Evolutionary conservation across 2,113 vertebrate genomes (phyloP), one percentile per base, ranked within the genome.

Genomic region (Elaphurus davidianus): DNA sequence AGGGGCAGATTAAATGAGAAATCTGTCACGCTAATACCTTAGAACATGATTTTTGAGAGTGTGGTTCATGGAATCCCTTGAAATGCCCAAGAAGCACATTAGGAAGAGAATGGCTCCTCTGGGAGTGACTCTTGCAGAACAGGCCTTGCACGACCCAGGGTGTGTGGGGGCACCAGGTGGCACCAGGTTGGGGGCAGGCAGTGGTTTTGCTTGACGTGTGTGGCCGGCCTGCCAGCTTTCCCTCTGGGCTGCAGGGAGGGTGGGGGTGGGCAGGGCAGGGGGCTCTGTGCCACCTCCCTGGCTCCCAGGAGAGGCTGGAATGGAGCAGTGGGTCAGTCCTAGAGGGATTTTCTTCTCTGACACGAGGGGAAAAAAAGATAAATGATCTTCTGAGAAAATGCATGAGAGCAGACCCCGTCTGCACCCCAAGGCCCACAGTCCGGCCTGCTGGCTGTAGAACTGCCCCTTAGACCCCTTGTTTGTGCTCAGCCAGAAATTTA

Each of bases 201-300:
- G 54, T 0, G 6, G 17, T 43, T 27, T 17, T 3, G 89, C 64
- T 52, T 4, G 36, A 76, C 15, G 0, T 16, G 23, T 54, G 82
- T 2, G 57, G 81, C 25, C 3, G 7, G 9, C 1, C 0, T 11
- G 11, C 54, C 30, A 23, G 50, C 8, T 0, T 28, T 59, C 23
- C 50, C 76, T 60, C 40, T 0, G 8, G 83, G 28, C 21, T 36
- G 36, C n/a, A 16, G 4, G 36, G 57, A 64, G 50, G 15, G 0
- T 0, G 3, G 3, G 55, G 36, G 5, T 0, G 1, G 25, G 2
- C n/a, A 6, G 21, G 21, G 11, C 3, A 0, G 2, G 47, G 13
- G 27, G 23, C 76, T 43, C 15, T 2, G 8, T 10, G 52, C 64
- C 50, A 0, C 40, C 13, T 50, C 88, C 74, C 55, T 47, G 57